These are phyloP conservation scores for Osmerus mordax DNA, from an alignment of 2,113 vertebrate species.

Conservation along the genomic window DNA sequence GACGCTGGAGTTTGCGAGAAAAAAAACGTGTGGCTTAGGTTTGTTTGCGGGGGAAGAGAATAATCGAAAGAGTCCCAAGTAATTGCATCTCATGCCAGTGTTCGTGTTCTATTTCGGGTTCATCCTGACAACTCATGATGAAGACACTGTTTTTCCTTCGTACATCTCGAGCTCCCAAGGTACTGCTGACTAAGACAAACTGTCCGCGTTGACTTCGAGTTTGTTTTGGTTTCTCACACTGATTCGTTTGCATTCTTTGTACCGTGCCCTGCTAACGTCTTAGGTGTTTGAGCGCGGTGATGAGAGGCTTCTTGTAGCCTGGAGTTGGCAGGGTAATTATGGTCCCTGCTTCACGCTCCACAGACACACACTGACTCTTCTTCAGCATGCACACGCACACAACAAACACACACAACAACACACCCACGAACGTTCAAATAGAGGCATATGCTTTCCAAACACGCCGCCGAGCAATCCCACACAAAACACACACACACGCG, in stretches of 20 bases:
- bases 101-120: constrained; percentile 3
- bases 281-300: background rate
- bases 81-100: constrained; percentile 3
- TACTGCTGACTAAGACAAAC: constrained; percentile 1
- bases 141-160: background rate
- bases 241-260: background rate
- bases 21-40: background rate
- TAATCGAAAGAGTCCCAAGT: constrained; percentile 8
- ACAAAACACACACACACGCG: background rate
- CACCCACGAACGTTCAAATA: background rate
- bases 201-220: background rate
- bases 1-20: too few relatives aligned
- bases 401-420: background rate
- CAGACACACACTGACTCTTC: background rate
- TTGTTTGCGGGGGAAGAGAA: background rate
- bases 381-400: background rate
- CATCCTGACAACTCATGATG: background rate
- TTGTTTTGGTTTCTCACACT: background rate
- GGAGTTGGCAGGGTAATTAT: constrained; percentile 2
- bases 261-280: background rate
- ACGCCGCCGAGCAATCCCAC: too few relatives aligned
- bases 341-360: background rate
- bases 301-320: background rate
- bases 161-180: background rate
- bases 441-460: too few relatives aligned